Base-by-base conservation (phyloP, 2,888 invertebrate genomes). In the Drosophila niveifrons region DNA sequence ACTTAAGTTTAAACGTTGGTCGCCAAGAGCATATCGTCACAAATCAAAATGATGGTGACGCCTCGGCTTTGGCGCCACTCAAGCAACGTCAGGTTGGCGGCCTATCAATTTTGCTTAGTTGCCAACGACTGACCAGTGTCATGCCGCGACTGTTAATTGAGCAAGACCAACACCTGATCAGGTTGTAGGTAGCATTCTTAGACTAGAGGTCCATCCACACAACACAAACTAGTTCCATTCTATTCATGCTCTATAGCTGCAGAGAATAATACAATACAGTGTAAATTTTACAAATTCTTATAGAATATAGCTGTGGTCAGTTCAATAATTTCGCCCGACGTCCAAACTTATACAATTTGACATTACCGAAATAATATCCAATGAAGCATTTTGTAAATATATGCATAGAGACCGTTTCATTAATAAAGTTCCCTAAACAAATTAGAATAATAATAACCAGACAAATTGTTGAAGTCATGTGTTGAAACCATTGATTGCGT, bases 101-200 rank as follows among this genome's bases (percentile, higher is more conserved):
- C 70, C 67, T 75, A 82, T 87, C 78, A 80, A 87, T 88, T 82
- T 87, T 76, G 73, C 58, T 80, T 73, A 76, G 69, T 74, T 66
- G 69, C 66, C 70, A 74, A 55, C 43, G 41, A 23, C 57, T 53
- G 39, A 46, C 39, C 46, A 65, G 41, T 29, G 41, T 53, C 53
- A 39, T 43, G 57, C 13, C 36, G 53, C 31, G 53, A 55, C 76
- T 76, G 62, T 77, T 72, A 76, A 67, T 76, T 75, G 57, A 62
- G 62, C 56, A 53, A 78, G 59, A 68, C 47, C 55, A 77, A 66
- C 74, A 78, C 55, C 52, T 75, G 78, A 66, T 53, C 50, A 15
- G 17, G 29, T 11, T n/a, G 52, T 50, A 44, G 36, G 28, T 17
- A 61, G 17, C 47, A 17, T 23, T 28, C 31, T 44, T 59, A 74